Evolutionary conservation across 1,140 invertebrate genomes (phyloP), one percentile per base, ranked within the genome.

Genomic region (Drosophila ogumai): DNA sequence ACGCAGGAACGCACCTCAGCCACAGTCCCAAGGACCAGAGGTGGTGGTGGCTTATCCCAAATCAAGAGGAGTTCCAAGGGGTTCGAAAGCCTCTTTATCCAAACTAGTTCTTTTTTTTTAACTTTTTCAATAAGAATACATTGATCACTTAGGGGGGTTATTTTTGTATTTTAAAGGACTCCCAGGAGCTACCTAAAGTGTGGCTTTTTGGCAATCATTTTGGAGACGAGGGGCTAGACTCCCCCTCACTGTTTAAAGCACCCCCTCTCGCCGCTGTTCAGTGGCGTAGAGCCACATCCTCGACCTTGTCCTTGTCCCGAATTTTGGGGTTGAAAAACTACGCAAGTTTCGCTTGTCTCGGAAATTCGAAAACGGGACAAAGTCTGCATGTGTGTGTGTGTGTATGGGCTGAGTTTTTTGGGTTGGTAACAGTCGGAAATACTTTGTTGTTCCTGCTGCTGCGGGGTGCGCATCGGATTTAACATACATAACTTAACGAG

Each of bases 301-400:
- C 69, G 69, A 72, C 69, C 69, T 72, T 72, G 69, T 72, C 69
- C 69, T 72, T 72, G 69, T 72, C 69, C 69, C 66, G 69, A 50
- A 72, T 72, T 72, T 57, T 56, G 66, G 82, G 82, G 82, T 87
- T 81, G 82, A 87, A 79, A 78, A 85, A 57, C 73, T 65, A 75
- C 61, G 49, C 74, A 63, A 64, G 56, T 60, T 55, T 47, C 25
- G 57, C 47, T 65, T 46, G 50, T 36, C 52, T 55, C 19, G 19
- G 28, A 79, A 82, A 73, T 80, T 79, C 73, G 32, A 17, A 81
- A 86, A 86, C 63, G 79, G 82, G 82, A 86, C 79, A 50, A 50
- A 17, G 32, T 36, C 31, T 38, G 17, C 38, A 31, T 19, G 12
- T 41, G 13, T 9, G 34, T 25, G 38, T 49, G 41, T 44, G 31